Percentiles rank a stretch among this genome's conserved stretches.
These are phyloP conservation scores for Ochotona curzoniae DNA, from an alignment of 2,113 vertebrate species.

Conservation along the genomic window DNA sequence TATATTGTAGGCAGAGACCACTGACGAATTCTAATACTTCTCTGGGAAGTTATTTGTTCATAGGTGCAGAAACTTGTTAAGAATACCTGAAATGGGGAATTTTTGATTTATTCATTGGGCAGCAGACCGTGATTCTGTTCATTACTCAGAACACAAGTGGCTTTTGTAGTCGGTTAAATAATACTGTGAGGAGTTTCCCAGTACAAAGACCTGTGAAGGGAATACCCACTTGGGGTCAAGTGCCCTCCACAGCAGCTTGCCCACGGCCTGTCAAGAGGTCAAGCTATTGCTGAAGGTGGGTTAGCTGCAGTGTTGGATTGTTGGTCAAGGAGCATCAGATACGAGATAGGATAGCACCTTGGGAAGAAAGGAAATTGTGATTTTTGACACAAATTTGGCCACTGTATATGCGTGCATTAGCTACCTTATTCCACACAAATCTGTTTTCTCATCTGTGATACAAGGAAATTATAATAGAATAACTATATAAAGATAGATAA, in stretches of 20 bases:
- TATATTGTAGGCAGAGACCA: not conserved
- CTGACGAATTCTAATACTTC: not conserved
- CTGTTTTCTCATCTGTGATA: slow-evolving; percentile 27
- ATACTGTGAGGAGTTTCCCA: not conserved
- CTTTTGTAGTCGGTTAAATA: not conserved
- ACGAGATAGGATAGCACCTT: not conserved
- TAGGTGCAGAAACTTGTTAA: not conserved
- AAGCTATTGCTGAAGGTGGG: not conserved
- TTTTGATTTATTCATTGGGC: not conserved
- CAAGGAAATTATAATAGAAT: not conserved
- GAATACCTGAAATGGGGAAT: not conserved
- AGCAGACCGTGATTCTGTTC: not conserved
- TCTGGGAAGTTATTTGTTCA: not conserved
- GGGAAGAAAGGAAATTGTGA: not conserved
- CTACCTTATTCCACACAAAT: not conserved
- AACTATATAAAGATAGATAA: not conserved
- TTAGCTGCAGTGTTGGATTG: not conserved
- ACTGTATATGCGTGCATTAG: not conserved
- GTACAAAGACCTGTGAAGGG: not conserved
- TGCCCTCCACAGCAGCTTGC: not conserved
- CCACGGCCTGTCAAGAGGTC: not conserved
- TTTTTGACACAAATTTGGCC: not conserved
- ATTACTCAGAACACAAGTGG: not conserved
- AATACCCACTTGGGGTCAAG: not conserved
- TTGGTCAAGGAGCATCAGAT: not conserved